Percentiles rank a stretch among this genome's conserved stretches.
phyloP scores from a whole-genome alignment of 1,140 invertebrate species.

The Nasonia longicornis region DNA sequence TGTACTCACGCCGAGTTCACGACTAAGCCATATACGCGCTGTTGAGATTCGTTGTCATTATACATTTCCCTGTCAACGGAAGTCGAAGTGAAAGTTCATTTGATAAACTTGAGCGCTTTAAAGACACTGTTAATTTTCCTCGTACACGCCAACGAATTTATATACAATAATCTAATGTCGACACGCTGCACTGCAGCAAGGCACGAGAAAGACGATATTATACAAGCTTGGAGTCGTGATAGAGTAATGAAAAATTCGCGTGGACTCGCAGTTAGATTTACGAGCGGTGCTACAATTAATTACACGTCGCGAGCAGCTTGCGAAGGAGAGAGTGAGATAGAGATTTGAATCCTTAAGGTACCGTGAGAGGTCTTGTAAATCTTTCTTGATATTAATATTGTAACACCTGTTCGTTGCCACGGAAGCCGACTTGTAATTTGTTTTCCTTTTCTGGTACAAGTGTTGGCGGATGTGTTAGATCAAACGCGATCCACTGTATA shows the following conservation, averaged over 20 bases:
- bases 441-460: background rate
- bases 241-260: background rate
- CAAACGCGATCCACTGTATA: no score
- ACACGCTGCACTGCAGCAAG: background rate
- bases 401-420: background rate
- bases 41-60: background rate
- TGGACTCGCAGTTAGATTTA: background rate
- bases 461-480: no score
- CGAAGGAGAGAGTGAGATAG: no score
- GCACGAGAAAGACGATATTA: background rate
- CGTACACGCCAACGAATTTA: background rate
- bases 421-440: background rate
- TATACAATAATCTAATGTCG: constrained; percentile 23
- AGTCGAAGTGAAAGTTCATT: constrained; percentile 19
- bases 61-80: constrained; percentile 4
- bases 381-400: constrained; percentile 7
- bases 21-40: no score
- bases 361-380: background rate
- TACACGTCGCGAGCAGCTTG: background rate
- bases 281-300: constrained; percentile 5
- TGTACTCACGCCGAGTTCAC: background rate
- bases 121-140: background rate
- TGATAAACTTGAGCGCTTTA: background rate
- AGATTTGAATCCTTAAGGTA: background rate
- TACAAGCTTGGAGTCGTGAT: background rate